phyloP scores from a whole-genome alignment of 2,113 vertebrate genomes.

The Daphoenositta chrysoptera region DNA sequence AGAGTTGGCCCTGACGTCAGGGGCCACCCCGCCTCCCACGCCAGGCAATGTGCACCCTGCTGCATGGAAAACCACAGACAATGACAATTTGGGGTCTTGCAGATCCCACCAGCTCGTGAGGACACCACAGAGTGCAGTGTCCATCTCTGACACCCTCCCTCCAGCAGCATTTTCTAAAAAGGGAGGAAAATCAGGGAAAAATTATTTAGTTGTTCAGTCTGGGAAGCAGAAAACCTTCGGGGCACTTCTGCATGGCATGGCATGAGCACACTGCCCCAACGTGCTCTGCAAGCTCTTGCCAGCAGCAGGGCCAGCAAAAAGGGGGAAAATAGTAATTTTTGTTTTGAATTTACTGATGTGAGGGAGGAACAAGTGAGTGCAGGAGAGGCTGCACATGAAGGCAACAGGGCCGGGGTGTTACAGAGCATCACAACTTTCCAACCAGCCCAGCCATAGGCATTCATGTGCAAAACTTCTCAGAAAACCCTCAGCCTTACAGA shows the following conservation, averaged over 20 bases:
- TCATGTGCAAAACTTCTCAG: background rate
- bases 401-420: background rate
- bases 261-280: background rate
- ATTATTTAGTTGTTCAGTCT: background rate
- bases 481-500: background rate
- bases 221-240: background rate
- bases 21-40: background rate
- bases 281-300: background rate
- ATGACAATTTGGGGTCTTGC: background rate
- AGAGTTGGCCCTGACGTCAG: background rate
- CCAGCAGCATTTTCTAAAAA: background rate
- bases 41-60: background rate
- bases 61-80: background rate
- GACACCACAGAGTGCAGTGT: background rate
- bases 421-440: background rate
- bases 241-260: background rate
- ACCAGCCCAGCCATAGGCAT: background rate
- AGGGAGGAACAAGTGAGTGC: background rate
- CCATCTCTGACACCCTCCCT: background rate
- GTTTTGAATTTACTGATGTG: background rate
- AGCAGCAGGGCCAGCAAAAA: background rate
- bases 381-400: background rate
- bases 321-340: background rate
- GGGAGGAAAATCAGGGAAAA: rapidly evolving
- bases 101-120: background rate